Evolutionary conservation across 2,113 vertebrate genomes (phyloP).

Genomic region (Thamnaconus septentrionalis): DNA sequence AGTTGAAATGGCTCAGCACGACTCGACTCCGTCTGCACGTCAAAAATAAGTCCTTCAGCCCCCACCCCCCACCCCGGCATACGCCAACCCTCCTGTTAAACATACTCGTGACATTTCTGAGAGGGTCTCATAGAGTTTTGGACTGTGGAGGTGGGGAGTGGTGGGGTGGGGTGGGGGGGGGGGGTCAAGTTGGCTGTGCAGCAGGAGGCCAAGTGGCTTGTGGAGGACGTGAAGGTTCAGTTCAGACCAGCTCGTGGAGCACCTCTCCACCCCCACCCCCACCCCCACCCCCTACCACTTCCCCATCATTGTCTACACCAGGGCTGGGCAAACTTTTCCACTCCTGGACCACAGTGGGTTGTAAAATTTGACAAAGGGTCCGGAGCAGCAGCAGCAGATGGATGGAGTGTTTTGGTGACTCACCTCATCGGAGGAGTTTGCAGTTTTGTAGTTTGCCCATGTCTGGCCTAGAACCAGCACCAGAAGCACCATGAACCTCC

Average conservation of each 20-base stretch:
- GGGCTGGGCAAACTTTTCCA: not conserved
- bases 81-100: too few species aligned
- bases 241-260: conserved; percentile 52
- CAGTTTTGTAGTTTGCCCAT: too few species aligned
- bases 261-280: conserved; percentile 54
- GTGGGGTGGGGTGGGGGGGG: conserved; percentile 8
- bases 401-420: too few species aligned
- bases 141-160: conserved; percentile 16
- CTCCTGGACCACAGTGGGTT: not conserved
- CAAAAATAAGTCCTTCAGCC: too few species aligned
- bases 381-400: too few species aligned
- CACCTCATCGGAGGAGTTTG: too few species aligned
- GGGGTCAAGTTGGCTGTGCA: conserved; percentile 48
- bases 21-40: too few species aligned
- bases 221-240: conserved; percentile 40
- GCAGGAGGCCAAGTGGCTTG: conserved; percentile 55
- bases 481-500: too few species aligned
- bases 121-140: conserved; percentile 36
- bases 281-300: conserved; percentile 3
- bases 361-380: too few species aligned
- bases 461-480: too few species aligned
- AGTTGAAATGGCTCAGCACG: too few species aligned
- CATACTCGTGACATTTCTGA: not conserved
- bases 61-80: too few species aligned
- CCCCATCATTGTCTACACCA: conserved; percentile 4